Conservation (phyloP, 2,888 invertebrate species). For the Agonopterix heracliana region DNA sequence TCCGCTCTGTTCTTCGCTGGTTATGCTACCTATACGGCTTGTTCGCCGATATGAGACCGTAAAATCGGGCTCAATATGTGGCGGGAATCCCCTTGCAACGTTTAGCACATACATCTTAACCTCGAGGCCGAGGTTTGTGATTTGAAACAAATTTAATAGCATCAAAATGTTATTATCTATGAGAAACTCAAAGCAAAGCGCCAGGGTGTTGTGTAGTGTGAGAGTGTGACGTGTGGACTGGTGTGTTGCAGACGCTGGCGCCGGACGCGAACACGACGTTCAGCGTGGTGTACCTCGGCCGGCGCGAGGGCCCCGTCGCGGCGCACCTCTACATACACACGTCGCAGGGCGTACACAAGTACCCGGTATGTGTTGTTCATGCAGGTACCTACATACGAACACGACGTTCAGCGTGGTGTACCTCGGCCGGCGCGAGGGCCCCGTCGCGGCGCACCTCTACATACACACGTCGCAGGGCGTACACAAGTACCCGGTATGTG, state of each 20-base stretch:
- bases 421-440: constrained; percentile 93
- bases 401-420: constrained; percentile 98
- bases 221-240: not conserved
- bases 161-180: too few species aligned
- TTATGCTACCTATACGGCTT: too few species aligned
- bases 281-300: constrained; percentile 95
- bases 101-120: too few species aligned
- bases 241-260: constrained; percentile 82
- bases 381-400: too few species aligned
- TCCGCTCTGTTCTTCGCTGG: too few species aligned
- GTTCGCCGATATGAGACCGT: too few species aligned
- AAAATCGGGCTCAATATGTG: too few species aligned
- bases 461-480: constrained; percentile 97
- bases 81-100: too few species aligned
- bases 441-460: constrained; percentile 89
- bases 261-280: constrained; percentile 95
- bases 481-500: constrained; percentile 85
- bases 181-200: too few species aligned
- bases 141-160: too few species aligned
- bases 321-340: constrained; percentile 96
- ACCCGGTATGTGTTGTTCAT: constrained; percentile 76
- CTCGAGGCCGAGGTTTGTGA: too few species aligned
- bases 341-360: constrained; percentile 92
- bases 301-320: constrained; percentile 91
- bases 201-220: too few species aligned